Evolutionary conservation across 2,797 vertebrate species (phyloP).

Genomic region (Chaetophractus vellerosus): DNA sequence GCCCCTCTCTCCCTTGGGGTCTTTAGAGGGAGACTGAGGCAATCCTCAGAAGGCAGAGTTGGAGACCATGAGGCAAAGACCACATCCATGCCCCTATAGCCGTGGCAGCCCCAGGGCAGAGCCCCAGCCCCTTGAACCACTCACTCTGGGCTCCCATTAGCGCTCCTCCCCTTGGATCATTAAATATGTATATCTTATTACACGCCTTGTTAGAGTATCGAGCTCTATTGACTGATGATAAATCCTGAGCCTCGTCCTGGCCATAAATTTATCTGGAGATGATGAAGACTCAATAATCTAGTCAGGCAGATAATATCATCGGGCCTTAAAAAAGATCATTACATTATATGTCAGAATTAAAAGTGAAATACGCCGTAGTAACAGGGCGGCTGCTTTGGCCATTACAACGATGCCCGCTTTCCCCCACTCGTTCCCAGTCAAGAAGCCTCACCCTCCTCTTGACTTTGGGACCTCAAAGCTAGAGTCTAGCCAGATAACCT

Average conservation of each 20-base stretch:
- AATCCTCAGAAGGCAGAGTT: slow-evolving; percentile 36
- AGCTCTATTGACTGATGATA: slow-evolving; percentile 97
- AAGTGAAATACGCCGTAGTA: slow-evolving; percentile 94
- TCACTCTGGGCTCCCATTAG: slow-evolving; percentile 88
- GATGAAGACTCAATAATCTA: slow-evolving; percentile 95
- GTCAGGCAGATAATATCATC: slow-evolving; percentile 94
- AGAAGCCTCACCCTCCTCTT: slow-evolving; percentile 2
- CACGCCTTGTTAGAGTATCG: slow-evolving; percentile 94
- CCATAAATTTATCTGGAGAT: slow-evolving; percentile 95
- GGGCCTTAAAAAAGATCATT: slow-evolving; percentile 94
- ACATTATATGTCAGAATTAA: slow-evolving; percentile 95
- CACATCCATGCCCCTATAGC: accelerated
- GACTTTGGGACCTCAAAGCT: background rate
- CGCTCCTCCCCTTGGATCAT: slow-evolving; percentile 97
- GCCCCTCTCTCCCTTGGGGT: slow-evolving; percentile 66
- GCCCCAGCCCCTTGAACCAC: slow-evolving; percentile 37
- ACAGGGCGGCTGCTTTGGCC: slow-evolving; percentile 89
- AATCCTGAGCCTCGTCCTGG: slow-evolving; percentile 94
- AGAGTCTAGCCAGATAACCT: background rate
- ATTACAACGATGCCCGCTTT: slow-evolving; percentile 85
- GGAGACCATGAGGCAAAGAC: slow-evolving; percentile 56
- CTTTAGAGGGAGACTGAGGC: slow-evolving; percentile 9
- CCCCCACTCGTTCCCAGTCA: background rate
- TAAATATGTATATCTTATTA: slow-evolving; percentile 99
- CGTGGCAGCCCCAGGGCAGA: slow-evolving; percentile 41